These are phyloP conservation scores for Macropis europaea DNA, from an alignment of 2,888 invertebrate genomes.

Conservation along the genomic window DNA sequence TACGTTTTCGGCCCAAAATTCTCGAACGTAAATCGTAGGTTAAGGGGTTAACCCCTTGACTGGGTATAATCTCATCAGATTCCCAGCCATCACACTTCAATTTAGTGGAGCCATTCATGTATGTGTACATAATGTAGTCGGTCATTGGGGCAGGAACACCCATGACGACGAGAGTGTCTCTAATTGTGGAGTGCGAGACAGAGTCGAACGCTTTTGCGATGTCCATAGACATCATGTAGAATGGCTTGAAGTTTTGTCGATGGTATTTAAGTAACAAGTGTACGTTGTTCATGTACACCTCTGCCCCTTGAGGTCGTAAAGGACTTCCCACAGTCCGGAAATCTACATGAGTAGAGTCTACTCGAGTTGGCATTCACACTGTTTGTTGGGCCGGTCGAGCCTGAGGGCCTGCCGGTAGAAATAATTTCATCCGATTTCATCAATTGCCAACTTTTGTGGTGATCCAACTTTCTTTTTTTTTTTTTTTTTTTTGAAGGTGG, in stretches of 20 bases:
- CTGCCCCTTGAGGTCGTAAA: too few relatives aligned
- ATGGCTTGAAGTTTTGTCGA: background rate
- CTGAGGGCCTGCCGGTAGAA: too few relatives aligned
- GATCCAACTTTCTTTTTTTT: too few relatives aligned
- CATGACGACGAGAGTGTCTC: background rate
- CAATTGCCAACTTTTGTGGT: too few relatives aligned
- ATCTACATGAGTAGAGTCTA: too few relatives aligned
- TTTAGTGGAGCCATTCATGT: background rate
- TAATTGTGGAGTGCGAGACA: background rate
- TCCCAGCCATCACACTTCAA: background rate
- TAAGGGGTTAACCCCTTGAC: conserved; percentile 21
- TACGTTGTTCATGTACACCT: too few relatives aligned
- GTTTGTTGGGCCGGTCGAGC: too few relatives aligned
- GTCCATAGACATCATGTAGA: background rate
- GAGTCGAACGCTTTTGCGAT: background rate
- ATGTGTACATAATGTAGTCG: background rate
- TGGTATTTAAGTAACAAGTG: background rate
- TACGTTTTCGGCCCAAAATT: conserved; percentile 20
- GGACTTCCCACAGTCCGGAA: too few relatives aligned
- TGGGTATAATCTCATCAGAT: background rate
- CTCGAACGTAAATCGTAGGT: conserved; percentile 18
- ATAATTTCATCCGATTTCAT: too few relatives aligned
- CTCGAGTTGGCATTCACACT: too few relatives aligned
- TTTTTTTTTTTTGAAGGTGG: too few relatives aligned
- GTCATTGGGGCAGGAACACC: background rate